Conservation (phyloP, 2,113 vertebrate genomes). For the Marmota monax region DNA sequence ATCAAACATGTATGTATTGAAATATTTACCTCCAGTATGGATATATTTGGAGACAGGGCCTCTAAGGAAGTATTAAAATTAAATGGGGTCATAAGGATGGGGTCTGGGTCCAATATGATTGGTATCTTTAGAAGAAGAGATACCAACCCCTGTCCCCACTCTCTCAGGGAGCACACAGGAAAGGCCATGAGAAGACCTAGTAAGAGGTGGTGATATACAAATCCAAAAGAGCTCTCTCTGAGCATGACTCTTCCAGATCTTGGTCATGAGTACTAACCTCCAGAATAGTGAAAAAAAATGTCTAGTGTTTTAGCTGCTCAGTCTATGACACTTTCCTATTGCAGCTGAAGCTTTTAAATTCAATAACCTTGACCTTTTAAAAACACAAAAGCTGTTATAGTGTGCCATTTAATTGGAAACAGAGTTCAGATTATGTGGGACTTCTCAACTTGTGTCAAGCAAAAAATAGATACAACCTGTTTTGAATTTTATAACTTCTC, state of each 20-base stretch:
- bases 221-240: not conserved
- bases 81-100: not conserved
- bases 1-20: not conserved
- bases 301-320: not conserved
- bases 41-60: not conserved
- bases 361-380: not conserved
- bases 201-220: not conserved
- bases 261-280: not conserved
- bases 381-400: not conserved
- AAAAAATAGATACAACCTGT: not conserved
- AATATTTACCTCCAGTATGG: not conserved
- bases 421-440: not conserved
- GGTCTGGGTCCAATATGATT: not conserved
- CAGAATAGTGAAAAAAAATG: constrained; percentile 6
- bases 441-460: not conserved
- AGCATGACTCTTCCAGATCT: not conserved
- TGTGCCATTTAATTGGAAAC: not conserved
- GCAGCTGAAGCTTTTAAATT: not conserved
- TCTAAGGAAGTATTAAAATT: not conserved
- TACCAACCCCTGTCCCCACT: not conserved
- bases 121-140: not conserved
- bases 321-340: not conserved
- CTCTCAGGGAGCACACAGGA: not conserved
- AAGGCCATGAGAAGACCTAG: not conserved
- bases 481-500: not conserved